A percentile compares a stretch with the other conserved stretches of the same genome.
These are phyloP conservation scores for Lasioglossum villosulum DNA, from an alignment of 2,888 invertebrate species.

Conservation along the genomic window DNA sequence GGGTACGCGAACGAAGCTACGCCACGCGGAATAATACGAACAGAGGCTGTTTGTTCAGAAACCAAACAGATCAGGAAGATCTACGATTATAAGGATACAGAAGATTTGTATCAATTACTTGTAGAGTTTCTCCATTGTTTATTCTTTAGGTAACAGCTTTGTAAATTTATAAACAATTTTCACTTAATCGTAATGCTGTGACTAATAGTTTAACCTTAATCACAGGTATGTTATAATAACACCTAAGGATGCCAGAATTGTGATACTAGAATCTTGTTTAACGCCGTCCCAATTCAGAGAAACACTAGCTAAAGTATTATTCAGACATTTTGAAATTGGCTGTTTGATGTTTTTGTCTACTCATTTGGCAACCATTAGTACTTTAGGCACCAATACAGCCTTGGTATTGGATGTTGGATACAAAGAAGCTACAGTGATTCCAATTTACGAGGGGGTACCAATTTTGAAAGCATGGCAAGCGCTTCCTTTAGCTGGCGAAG, in stretches of 20 bases:
- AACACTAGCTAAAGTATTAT: constrained; percentile 95
- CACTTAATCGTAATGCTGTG: background rate
- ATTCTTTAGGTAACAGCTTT: constrained; percentile 91
- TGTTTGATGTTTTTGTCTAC: constrained; percentile 92
- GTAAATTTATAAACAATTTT: background rate
- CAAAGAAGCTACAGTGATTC: constrained; percentile 91
- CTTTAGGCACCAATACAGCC: constrained; percentile 92
- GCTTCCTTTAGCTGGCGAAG: constrained; percentile 91
- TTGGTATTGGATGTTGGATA: constrained; percentile 96
- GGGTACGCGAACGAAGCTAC: constrained; percentile 96
- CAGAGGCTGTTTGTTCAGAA: constrained; percentile 89
- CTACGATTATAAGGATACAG: constrained; percentile 87
- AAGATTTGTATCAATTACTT: constrained; percentile 93
- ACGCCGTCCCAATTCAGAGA: constrained; percentile 93
- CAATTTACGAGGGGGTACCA: constrained; percentile 94
- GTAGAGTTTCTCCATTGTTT: constrained; percentile 95
- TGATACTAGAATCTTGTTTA: constrained; percentile 96
- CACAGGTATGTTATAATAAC: constrained; percentile 93
- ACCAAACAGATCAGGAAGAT: constrained; percentile 87
- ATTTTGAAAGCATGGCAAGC: constrained; percentile 94
- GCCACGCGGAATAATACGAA: constrained; percentile 94
- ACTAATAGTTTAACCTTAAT: background rate
- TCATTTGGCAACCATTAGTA: constrained; percentile 93
- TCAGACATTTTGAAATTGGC: constrained; percentile 94
- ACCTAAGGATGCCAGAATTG: constrained; percentile 96